A percentile compares a stretch with the other conserved stretches of the same genome.
These are phyloP conservation scores for Julus scandinavius DNA, from an alignment of 2,888 invertebrate genomes.

Conservation along the genomic window DNA sequence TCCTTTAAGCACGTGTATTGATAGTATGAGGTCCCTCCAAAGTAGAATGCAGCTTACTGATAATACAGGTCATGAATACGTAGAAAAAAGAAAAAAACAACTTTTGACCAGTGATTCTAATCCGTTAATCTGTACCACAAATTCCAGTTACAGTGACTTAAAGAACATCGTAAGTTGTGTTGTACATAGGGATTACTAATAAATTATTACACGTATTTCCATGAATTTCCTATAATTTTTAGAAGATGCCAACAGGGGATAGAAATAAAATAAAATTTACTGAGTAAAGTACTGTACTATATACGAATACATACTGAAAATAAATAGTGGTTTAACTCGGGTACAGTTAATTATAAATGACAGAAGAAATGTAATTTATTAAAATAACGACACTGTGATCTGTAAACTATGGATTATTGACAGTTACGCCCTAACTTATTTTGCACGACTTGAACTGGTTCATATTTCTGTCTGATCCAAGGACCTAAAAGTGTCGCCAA, in stretches of 20 bases:
- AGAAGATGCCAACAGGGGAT: conserved; percentile 1
- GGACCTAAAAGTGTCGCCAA: too few species aligned
- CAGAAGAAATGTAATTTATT: neutral
- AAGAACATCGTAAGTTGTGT: conserved; percentile 6
- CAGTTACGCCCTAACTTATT: neutral
- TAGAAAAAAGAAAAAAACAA: neutral
- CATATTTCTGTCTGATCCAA: too few species aligned
- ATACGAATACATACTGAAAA: neutral
- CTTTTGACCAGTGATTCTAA: neutral
- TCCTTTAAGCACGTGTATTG: conserved; percentile 10
- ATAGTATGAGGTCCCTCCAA: conserved; percentile 29
- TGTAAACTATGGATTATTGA: neutral
- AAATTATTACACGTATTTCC: conserved; percentile 18
- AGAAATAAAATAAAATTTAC: neutral
- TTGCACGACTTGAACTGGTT: too few species aligned
- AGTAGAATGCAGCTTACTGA: neutral
- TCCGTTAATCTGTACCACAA: conserved; percentile 38
- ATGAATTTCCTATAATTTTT: neutral
- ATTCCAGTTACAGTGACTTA: neutral
- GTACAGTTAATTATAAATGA: neutral
- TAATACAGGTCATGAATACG: conserved; percentile 4
- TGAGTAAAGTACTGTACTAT: neutral
- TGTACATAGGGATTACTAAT: neutral
- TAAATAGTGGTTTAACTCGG: neutral
- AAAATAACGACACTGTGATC: neutral